phyloP scores from a whole-genome alignment of 2,888 invertebrate genomes.

The Conistra vaccinii region DNA sequence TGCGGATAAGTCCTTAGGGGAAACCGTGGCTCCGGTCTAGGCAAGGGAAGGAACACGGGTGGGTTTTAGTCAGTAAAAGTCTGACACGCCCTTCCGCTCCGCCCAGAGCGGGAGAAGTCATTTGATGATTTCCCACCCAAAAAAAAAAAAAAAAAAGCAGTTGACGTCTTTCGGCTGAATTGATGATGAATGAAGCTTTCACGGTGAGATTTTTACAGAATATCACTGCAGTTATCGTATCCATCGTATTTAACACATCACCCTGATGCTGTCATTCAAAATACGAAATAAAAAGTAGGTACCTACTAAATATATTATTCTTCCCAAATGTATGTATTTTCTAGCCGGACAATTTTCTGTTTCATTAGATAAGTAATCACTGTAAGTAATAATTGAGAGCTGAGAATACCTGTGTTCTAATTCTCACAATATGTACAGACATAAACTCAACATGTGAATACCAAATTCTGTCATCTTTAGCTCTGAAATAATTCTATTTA shows the following conservation, averaged over 20 bases:
- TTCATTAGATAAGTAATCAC: neutral
- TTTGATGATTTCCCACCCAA: no score
- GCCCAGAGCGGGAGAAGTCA: no score
- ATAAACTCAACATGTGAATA: neutral
- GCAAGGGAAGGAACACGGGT: no score
- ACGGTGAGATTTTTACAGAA: no score
- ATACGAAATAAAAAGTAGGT: neutral
- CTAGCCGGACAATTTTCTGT: neutral
- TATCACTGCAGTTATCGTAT: neutral
- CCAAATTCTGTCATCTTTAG: neutral
- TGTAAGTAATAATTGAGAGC: slow-evolving; percentile 5
- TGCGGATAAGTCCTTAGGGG: no score
- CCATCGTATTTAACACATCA: neutral
- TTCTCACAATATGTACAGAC: no score
- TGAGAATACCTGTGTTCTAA: neutral
- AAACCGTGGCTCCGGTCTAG: no score
- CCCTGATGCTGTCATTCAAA: neutral
- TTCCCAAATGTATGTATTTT: neutral
- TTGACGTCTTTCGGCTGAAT: no score
- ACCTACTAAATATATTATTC: neutral
- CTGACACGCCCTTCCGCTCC: no score
- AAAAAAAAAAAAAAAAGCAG: no score
- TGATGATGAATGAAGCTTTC: no score
- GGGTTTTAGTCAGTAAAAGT: no score
- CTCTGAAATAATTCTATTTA: neutral